phyloP scores from a whole-genome alignment of 1,140 invertebrate genomes.

The Magallana gigas region DNA sequence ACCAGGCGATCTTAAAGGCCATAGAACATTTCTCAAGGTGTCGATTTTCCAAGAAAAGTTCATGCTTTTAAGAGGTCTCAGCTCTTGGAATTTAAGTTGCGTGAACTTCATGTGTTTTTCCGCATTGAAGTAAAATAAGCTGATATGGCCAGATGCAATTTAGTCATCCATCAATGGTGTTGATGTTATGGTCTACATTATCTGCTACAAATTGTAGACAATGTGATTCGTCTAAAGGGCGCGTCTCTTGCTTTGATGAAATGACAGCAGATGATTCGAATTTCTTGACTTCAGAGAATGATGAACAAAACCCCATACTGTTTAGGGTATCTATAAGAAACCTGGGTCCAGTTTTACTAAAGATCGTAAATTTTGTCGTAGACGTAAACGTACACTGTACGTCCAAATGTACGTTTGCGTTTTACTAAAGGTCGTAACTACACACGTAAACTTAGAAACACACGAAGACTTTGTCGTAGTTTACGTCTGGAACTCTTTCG shows the following conservation, averaged over 20 bases:
- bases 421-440: no score
- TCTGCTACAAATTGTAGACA: constrained; percentile 54
- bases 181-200: constrained; percentile 62
- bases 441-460: no score
- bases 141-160: background rate
- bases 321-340: constrained; percentile 60
- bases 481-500: no score
- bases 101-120: background rate
- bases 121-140: background rate
- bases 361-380: no score
- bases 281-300: constrained; percentile 60
- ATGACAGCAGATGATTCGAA: constrained; percentile 47
- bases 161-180: constrained; percentile 56
- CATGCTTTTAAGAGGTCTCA: background rate
- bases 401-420: no score
- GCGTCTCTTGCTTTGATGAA: background rate
- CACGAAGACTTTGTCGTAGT: no score
- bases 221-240: background rate
- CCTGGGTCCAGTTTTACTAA: background rate
- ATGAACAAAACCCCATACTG: constrained; percentile 59
- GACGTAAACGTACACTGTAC: no score
- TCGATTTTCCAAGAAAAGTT: constrained; percentile 31
- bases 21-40: background rate
- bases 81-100: constrained; percentile 33
- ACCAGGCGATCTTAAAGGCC: constrained; percentile 43